Evolutionary conservation across 2,113 vertebrate species (phyloP), one percentile per base, ranked within the genome.

Genomic region (Uropsilus gracilis): DNA sequence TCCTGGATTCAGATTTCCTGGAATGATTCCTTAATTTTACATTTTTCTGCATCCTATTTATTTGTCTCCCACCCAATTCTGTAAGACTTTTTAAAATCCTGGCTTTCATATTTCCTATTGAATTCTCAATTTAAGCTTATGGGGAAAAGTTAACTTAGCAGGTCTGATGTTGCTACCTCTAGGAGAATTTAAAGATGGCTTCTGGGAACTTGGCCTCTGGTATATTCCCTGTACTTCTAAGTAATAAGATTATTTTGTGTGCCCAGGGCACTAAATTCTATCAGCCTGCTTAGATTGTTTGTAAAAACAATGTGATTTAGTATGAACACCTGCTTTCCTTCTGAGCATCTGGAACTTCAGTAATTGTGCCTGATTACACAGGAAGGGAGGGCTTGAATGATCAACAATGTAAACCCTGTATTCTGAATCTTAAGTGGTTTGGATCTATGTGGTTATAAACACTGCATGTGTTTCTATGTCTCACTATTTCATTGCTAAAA

Each of bases 261-360:
- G 50, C 66, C 89, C 50, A 16, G 12, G 26, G 46, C 42, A 42
- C 26, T 76, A 28, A 84, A 90, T 57, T 86, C 37, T 55, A 50
- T 53, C 76, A 86, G 42, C 30, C 44, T 92, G 84, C 42, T 39
- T 87, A 73, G 59, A 63, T 72, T n/a, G 12, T 55, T 82, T 80
- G 18, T 76, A 10, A 44, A 63, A 85, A 87, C 57, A 81, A 53
- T 39, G 61, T 86, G 76, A 92, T 92, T 89, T 94, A 69, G 46
- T 57, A 48, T 84, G 55, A 89, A 86, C 32, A 89, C 12, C 16
- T 71, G 73, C 39, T 86, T 95, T 91, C 59, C 64, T 94, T 89
- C 61, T 46, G 72, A 76, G 37, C 53, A 50, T 72, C 6, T 86
- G 37, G 39, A 90, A 28, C 12, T 68, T 69, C 3, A 34, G 28